Conservation (phyloP, 2,888 invertebrate species). For the Brassicogethes aeneus region DNA sequence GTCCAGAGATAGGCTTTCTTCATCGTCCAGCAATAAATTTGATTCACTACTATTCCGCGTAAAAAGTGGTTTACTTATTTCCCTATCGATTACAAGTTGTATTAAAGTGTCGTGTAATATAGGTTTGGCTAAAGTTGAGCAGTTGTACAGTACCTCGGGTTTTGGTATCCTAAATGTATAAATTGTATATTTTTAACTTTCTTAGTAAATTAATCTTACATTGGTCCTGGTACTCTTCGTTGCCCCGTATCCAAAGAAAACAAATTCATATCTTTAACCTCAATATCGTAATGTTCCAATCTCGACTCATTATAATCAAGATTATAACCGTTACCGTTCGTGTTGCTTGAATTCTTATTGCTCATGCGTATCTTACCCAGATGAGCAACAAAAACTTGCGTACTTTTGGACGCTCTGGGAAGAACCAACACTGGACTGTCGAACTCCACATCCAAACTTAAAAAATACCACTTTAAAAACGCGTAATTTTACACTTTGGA, state of each 20-base stretch:
- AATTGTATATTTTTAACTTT: neutral
- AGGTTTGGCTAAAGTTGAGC: slow-evolving; percentile 66
- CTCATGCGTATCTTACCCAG: slow-evolving; percentile 74
- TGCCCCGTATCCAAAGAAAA: slow-evolving; percentile 62
- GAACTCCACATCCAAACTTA: slow-evolving; percentile 66
- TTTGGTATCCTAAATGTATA: slow-evolving; percentile 33
- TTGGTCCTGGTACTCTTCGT: slow-evolving; percentile 36
- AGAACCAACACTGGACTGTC: slow-evolving; percentile 89
- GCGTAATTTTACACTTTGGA: slow-evolving; percentile 29
- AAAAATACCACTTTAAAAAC: slow-evolving; percentile 17
- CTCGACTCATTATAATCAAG: slow-evolving; percentile 24
- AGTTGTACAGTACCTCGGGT: slow-evolving; percentile 65
- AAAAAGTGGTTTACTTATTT: slow-evolving; percentile 24
- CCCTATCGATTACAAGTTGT: slow-evolving; percentile 47
- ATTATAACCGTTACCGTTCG: slow-evolving; percentile 14
- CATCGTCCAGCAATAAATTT: slow-evolving; percentile 30
- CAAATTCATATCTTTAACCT: slow-evolving; percentile 79
- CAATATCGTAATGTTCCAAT: slow-evolving; percentile 51
- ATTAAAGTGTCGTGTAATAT: slow-evolving; percentile 85
- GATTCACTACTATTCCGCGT: slow-evolving; percentile 29
- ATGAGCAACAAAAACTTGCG: slow-evolving; percentile 84
- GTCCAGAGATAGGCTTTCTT: slow-evolving; percentile 13
- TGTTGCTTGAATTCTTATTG: slow-evolving; percentile 23
- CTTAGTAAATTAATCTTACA: slow-evolving; percentile 14
- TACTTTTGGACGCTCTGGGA: slow-evolving; percentile 67